A percentile compares a stretch with the other conserved stretches of the same genome.
These are phyloP conservation scores for Pedetes capensis DNA, from an alignment of 2,113 vertebrate species.

Conservation along the genomic window DNA sequence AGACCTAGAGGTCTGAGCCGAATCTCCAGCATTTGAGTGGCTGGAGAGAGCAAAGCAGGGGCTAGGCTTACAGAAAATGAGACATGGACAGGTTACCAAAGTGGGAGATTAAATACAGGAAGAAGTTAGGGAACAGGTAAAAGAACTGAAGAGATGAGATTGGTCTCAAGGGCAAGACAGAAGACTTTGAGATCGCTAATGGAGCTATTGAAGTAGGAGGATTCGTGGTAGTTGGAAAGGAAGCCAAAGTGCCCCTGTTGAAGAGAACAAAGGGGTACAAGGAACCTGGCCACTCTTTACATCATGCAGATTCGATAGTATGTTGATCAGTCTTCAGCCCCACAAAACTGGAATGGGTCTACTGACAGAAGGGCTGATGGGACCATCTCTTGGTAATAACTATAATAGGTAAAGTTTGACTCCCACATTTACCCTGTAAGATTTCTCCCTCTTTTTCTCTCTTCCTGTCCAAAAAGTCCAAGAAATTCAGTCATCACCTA, in stretches of 20 bases:
- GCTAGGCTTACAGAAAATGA: background rate
- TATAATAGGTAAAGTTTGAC: background rate
- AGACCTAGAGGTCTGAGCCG: background rate
- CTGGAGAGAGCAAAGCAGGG: background rate
- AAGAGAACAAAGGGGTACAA: background rate
- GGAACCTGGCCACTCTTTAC: background rate
- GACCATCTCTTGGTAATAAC: background rate
- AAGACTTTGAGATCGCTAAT: background rate
- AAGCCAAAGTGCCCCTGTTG: background rate
- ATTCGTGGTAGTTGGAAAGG: background rate
- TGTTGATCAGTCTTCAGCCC: background rate
- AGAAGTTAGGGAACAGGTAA: background rate
- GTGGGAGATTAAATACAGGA: background rate
- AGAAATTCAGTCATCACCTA: background rate
- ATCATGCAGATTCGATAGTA: background rate
- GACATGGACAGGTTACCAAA: background rate
- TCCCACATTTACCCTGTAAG: background rate
- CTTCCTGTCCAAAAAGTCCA: background rate
- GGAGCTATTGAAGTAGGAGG: background rate
- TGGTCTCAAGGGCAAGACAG: background rate
- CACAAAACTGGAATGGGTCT: background rate
- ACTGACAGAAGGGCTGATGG: rapidly evolving
- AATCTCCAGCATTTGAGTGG: background rate
- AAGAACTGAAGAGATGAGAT: background rate
- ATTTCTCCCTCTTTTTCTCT: background rate